Evolutionary conservation across 37 sponge, comb jelly and placozoan genomes (phyloP).

Genomic region (Eunapius fragilis): DNA sequence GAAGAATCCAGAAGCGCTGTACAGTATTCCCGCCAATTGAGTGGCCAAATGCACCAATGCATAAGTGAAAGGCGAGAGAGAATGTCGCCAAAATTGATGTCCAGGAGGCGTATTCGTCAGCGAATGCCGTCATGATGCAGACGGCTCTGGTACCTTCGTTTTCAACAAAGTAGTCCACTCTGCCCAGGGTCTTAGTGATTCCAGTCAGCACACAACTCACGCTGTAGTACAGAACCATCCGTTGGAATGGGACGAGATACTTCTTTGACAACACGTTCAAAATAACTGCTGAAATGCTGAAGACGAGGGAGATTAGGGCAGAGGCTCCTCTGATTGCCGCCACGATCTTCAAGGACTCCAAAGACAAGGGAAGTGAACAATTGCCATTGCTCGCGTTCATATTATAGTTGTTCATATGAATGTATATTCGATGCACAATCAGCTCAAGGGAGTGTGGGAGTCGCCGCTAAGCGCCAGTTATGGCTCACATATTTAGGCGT

Average conservation of each 20-base stretch:
- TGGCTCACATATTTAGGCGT: too few species aligned
- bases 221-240: not conserved
- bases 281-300: not conserved
- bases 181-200: not conserved
- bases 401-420: too few species aligned
- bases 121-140: not conserved
- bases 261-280: not conserved
- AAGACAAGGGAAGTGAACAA: too few species aligned
- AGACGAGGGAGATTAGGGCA: not conserved
- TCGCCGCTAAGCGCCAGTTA: too few species aligned
- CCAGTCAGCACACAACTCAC: not conserved
- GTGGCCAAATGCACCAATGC: not conserved
- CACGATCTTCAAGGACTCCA: not conserved
- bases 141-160: not conserved
- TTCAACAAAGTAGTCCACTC: not conserved
- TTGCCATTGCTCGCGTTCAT: too few species aligned
- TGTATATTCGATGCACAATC: too few species aligned
- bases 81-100: not conserved
- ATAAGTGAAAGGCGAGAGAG: not conserved
- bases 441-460: too few species aligned
- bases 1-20: not conserved
- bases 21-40: not conserved
- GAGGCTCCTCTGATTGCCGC: not conserved
- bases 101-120: not conserved
- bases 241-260: not conserved